Base-by-base conservation (phyloP, 2,797 vertebrate species). In the Xenopus petersii region DNA sequence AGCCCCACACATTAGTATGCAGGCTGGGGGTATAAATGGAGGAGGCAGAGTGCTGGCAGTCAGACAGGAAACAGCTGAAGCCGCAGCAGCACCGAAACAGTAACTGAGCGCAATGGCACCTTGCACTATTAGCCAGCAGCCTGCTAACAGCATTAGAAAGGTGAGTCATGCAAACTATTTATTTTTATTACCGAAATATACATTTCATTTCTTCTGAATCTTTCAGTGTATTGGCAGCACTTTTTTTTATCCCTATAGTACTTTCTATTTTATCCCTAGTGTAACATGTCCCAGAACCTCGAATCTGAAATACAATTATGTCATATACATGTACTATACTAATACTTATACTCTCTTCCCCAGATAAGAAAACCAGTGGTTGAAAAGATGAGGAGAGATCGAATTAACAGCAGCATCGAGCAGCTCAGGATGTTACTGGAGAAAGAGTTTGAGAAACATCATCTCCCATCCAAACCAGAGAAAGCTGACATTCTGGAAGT, bases 321-420 rank as follows among this genome's bases (percentile, higher is more conserved):
- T 42, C 2, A 6, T 42, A 42, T 42, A 6, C 36, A 5, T 4
- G 49, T 15, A 51, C 49, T 51, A 5, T 51, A 51, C 49, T 51
- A 51, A 51, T 51, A 51, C 15, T 51, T 51, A 12, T 51, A 51
- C 15, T 2, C 70, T 75, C 77, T 73, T 64, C 17, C 84, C 12
- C 89, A 95, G 93, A 81, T 93, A 80, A 93, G 91, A 83, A 94
- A 95, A 79, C 92, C 92, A 1, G 84, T 90, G 85, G 92, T 94
- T 83, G 91, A 94, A 84, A 95, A 94, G 71, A 88, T 92, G 82
- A 83, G 86, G 64, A 81, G 83, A 0, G 83, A 86, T 33, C 81
- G 84, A 7, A 87, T 87, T 77, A 87, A 88, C 82, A 83, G 58
- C 88, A 91, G 6, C 84, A 89, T 89, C 0, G 88, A 92, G 78